Conservation (phyloP, 2,888 invertebrate species). For the Megastigmus dorsalis region DNA sequence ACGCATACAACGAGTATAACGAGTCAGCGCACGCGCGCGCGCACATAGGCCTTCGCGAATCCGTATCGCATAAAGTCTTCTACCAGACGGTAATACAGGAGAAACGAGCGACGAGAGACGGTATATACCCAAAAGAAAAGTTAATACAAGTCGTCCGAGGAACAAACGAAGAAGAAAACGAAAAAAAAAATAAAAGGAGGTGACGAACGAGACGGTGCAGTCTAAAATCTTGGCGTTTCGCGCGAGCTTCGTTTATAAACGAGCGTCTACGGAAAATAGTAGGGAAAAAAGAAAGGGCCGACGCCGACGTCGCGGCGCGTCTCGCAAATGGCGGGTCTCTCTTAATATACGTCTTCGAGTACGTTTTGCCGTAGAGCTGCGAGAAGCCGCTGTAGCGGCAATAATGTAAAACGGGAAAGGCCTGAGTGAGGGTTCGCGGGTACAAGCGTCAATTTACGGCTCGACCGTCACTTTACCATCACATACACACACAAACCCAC, state of each 20-base stretch:
- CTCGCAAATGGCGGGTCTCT: not conserved
- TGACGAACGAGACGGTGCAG: not conserved
- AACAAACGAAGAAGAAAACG: not conserved
- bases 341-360: no score
- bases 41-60: no score
- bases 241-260: no score
- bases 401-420: constrained; percentile 10
- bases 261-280: constrained; percentile 27
- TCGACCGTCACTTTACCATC: no score
- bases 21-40: no score
- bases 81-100: not conserved
- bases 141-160: no score
- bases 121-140: not conserved
- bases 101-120: not conserved
- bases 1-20: no score
- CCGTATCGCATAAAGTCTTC: no score
- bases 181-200: not conserved
- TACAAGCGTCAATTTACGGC: not conserved
- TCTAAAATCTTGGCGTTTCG: constrained; percentile 31
- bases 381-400: not conserved
- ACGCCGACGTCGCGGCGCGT: not conserved
- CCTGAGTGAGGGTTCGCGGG: no score
- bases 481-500: no score
- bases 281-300: not conserved
- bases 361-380: constrained; percentile 17